Percentiles rank a stretch among this genome's conserved stretches.
Conservation (phyloP, 2,888 invertebrate genomes). For the Lypha dubia region DNA sequence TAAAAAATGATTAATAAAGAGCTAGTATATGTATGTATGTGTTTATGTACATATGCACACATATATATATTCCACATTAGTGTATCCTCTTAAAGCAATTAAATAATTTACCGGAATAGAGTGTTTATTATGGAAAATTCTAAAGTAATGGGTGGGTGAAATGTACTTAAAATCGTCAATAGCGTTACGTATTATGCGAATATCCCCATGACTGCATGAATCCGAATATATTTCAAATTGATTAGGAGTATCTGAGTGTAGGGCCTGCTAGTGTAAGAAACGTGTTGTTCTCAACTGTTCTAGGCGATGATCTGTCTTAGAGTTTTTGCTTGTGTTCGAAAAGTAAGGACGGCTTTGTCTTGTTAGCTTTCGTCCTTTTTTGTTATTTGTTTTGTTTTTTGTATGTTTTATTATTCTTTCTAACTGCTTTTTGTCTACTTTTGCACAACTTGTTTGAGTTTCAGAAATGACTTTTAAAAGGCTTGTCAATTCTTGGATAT, state of each 20-base stretch:
- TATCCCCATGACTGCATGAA: background rate
- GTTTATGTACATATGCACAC: no score
- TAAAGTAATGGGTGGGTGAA: no score
- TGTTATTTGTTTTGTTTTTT: background rate
- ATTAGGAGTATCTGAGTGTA: background rate
- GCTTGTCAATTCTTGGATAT: conserved; percentile 54
- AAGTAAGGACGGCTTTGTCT: background rate
- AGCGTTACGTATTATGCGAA: no score
- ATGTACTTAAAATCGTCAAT: no score
- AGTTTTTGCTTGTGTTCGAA: conserved; percentile 20
- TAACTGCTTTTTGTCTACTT: conserved; percentile 42
- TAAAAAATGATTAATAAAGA: no score
- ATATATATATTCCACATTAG: no score
- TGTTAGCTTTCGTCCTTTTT: conserved; percentile 15
- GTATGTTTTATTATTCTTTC: background rate
- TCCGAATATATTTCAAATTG: background rate
- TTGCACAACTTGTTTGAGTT: conserved; percentile 51
- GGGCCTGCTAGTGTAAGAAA: background rate
- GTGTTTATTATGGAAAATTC: no score
- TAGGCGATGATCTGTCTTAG: conserved; percentile 22
- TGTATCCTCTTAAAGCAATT: no score
- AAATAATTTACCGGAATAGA: no score
- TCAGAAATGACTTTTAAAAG: conserved; percentile 55
- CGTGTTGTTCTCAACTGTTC: background rate
- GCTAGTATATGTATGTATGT: no score